Evolutionary conservation across 2,797 vertebrate species (phyloP).

Genomic region (Rhinichthys osculus): DNA sequence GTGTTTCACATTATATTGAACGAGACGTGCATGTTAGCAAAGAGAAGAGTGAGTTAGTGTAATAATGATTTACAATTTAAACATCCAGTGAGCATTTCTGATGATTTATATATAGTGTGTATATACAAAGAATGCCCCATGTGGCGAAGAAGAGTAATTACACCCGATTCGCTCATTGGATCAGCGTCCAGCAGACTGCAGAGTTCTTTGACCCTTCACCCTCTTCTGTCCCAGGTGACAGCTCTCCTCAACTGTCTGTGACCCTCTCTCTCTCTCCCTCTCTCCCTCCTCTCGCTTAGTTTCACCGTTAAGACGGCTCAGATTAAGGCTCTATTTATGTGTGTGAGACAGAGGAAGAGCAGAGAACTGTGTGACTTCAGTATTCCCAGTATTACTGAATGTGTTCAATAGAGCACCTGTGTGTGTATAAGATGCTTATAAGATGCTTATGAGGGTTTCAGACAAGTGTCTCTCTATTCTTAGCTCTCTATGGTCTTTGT

Average conservation of each 20-base stretch:
- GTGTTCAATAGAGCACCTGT: constrained; percentile 7
- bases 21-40: background rate
- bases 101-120: background rate
- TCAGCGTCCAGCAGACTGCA: background rate
- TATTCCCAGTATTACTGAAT: constrained; percentile 5
- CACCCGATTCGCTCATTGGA: background rate
- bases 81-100: constrained; percentile 2
- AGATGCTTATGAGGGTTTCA: constrained; percentile 20
- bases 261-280: constrained; percentile 14
- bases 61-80: background rate
- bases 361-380: constrained; percentile 25
- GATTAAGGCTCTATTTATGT: constrained; percentile 58
- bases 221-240: background rate
- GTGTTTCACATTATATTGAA: background rate
- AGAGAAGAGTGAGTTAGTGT: background rate
- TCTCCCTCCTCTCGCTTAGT: background rate
- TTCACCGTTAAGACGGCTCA: constrained; percentile 53
- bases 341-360: constrained; percentile 39
- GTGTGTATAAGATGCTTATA: constrained; percentile 19
- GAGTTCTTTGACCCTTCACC: constrained; percentile 27
- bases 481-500: constrained; percentile 24
- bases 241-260: constrained; percentile 48
- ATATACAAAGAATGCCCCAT: background rate
- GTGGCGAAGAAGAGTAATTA: background rate
- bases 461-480: background rate